Conservation (phyloP, 2,888 invertebrate species). For the Caenorhabditis panamensis region DNA sequence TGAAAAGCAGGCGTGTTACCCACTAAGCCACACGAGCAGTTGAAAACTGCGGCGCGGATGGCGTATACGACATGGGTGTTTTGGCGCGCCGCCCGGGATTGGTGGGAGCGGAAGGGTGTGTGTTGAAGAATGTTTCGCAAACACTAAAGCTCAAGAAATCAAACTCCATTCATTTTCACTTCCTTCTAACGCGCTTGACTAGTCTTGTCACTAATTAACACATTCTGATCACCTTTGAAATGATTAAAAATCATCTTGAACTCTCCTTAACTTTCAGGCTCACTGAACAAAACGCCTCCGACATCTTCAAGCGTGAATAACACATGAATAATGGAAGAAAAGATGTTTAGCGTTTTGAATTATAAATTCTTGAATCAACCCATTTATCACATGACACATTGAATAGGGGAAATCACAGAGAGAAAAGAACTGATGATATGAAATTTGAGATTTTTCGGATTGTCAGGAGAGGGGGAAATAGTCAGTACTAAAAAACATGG, state of each 20-base stretch:
- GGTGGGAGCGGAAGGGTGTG: too few relatives aligned
- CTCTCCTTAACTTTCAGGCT: slow-evolving; percentile 12
- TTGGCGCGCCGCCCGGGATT: too few relatives aligned
- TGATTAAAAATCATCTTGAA: background rate
- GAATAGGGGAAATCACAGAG: slow-evolving; percentile 1
- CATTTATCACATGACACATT: background rate
- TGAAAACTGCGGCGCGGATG: too few relatives aligned
- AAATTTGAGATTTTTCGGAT: background rate
- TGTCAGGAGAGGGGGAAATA: too few relatives aligned
- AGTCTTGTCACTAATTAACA: background rate
- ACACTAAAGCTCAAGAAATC: too few relatives aligned
- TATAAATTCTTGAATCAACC: background rate
- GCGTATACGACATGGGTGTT: too few relatives aligned
- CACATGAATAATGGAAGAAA: background rate
- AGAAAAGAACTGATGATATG: slow-evolving; percentile 5
- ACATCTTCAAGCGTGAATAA: background rate
- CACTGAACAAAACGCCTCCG: slow-evolving; percentile 7
- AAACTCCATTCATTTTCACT: too few relatives aligned
- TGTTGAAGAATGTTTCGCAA: too few relatives aligned
- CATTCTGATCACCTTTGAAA: background rate
- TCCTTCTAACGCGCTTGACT: too few relatives aligned
- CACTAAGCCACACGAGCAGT: too few relatives aligned
- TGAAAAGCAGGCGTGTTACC: too few relatives aligned
- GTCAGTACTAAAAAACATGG: too few relatives aligned
- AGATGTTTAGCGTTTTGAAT: background rate